Conservation (phyloP, 2,113 vertebrate species). For the Sander vitreus region DNA sequence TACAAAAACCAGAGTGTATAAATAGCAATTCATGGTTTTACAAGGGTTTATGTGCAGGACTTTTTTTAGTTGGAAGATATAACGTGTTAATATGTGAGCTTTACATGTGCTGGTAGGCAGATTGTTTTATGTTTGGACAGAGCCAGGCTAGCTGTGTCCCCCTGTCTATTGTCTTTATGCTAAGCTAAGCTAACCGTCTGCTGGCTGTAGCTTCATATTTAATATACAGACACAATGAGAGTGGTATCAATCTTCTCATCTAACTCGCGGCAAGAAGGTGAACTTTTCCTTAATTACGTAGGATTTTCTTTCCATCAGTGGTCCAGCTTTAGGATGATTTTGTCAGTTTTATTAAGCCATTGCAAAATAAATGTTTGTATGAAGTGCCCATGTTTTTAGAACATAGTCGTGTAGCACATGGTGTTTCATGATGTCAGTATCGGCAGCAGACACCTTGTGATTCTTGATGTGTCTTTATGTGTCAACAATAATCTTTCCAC, state of each 20-base stretch:
- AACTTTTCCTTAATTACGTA: neutral
- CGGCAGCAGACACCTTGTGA: too few relatives aligned
- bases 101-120: neutral
- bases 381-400: neutral
- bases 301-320: neutral
- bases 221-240: neutral
- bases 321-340: neutral
- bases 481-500: neutral
- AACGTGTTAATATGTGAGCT: neutral
- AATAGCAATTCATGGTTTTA: neutral
- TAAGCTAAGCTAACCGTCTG: neutral
- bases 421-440: neutral
- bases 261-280: neutral
- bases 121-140: neutral
- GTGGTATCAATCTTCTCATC: neutral
- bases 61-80: neutral
- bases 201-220: neutral
- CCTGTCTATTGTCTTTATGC: neutral
- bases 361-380: neutral
- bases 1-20: neutral
- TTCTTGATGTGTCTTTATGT: neutral
- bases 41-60: neutral
- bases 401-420: neutral
- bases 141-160: neutral
- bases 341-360: neutral